Conservation (phyloP, 2,113 vertebrate species). For the Syngnathus scovelli region DNA sequence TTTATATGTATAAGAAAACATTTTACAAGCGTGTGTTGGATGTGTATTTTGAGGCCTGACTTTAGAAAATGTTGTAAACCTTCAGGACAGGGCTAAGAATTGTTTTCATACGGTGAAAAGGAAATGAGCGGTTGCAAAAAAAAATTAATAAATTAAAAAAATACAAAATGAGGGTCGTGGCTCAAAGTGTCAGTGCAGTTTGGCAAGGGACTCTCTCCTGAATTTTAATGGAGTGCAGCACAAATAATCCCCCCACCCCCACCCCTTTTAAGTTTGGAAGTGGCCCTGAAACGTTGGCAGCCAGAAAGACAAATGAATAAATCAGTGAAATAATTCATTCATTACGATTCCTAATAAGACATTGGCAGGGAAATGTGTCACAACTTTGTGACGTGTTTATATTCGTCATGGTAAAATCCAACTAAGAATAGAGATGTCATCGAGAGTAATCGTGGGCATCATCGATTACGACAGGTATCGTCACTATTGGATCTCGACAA, state of each 20-base stretch:
- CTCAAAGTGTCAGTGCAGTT: constrained; percentile 54
- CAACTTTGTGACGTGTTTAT: neutral
- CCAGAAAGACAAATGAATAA: neutral
- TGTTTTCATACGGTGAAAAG: neutral
- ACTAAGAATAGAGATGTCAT: too few relatives aligned
- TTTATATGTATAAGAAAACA: constrained; percentile 50
- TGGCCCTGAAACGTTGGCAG: neutral
- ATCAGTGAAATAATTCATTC: neutral
- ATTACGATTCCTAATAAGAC: neutral
- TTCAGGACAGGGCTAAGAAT: constrained; percentile 16
- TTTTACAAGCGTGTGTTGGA: constrained; percentile 38
- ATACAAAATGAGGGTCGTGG: neutral
- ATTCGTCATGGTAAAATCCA: neutral
- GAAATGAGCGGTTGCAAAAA: constrained; percentile 8
- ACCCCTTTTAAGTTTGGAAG: neutral
- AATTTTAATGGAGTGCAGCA: neutral
- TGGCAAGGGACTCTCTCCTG: neutral
- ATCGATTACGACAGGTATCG: neutral
- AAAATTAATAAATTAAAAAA: constrained; percentile 4
- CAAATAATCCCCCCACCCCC: neutral
- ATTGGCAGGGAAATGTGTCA: neutral
- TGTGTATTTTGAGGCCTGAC: constrained; percentile 36
- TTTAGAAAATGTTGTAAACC: constrained; percentile 54
- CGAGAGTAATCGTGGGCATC: too few relatives aligned
- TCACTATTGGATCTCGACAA: too few relatives aligned